Evolutionary conservation across 1,140 invertebrate genomes (phyloP), one percentile per base, ranked within the genome.

Genomic region (Hypsibius dujardini): DNA sequence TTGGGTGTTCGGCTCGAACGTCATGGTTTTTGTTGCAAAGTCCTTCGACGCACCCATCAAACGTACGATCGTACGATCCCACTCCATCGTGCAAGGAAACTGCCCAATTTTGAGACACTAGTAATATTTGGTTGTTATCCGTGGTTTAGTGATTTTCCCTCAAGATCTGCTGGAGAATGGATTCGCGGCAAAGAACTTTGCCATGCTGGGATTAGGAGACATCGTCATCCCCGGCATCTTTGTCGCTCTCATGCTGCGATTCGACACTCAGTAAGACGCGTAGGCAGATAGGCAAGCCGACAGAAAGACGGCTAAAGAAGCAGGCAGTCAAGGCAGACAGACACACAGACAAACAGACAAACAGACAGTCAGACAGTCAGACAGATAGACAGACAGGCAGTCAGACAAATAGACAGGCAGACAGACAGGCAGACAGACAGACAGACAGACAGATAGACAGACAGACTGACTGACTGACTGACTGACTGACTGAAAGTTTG

Each of bases 11-110:
- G 94, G 92, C 70, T 98, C 95, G 67, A 92, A 98, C 80, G 96
- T 99, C 42, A 98, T 98, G 95, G 91, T 96, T 14, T 96, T 92
- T n/a, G 95, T 99, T 1, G 95, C 95, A n/a, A 98, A 92, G 80
- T 93, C 90, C 40, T 98, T 99, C 80, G 95, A 99, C 80, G 95
- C 95, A 1, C 96, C 96, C 56, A 98, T 99, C 75, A 97, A 99
- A 85, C 82, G 88, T 90, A 81, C 85, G 85, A 84, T 46, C 69
- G 62, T 73, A 71, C 42, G 14, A 69, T 14, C 47, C 28, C 2
- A 47, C 60, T 73, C 28, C 28, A 28, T 28, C 28, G 28, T 28
- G 28, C 28, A 28, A 28, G 28, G 28, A 28, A 28, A 28, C 28
- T 28, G 28, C 2, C 72, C 46, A 56, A 7, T 56, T 47, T 73